These are phyloP conservation scores for Ornithoptera priamus DNA, from an alignment of 2,888 invertebrate genomes.

Conservation along the genomic window DNA sequence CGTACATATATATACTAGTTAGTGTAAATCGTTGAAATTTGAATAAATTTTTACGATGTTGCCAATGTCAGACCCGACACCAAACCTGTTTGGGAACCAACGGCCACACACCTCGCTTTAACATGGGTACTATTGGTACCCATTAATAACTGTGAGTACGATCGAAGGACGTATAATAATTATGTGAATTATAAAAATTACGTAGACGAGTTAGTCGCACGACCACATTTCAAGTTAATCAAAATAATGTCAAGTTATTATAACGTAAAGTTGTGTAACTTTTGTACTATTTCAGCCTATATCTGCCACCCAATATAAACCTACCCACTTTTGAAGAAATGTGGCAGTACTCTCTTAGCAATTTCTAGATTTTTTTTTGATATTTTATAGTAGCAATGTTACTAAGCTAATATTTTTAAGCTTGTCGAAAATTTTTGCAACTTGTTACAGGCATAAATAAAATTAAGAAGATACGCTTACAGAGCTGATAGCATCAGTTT, in stretches of 20 bases:
- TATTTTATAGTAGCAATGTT: no score
- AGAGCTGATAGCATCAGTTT: constrained; percentile 20
- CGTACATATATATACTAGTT: constrained; percentile 43
- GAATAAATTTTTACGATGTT: constrained; percentile 59
- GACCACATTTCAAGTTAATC: not conserved
- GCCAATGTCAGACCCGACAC: constrained; percentile 41
- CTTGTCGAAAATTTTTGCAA: constrained; percentile 10
- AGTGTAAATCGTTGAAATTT: constrained; percentile 61
- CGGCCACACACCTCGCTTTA: constrained; percentile 47
- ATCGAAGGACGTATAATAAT: constrained; percentile 33
- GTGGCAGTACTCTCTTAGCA: no score
- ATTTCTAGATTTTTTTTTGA: no score
- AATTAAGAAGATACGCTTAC: constrained; percentile 19
- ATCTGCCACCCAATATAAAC: no score
- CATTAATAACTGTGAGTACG: constrained; percentile 25
- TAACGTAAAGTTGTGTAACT: no score
- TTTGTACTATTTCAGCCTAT: no score
- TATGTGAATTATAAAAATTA: constrained; percentile 26
- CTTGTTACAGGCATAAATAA: constrained; percentile 18
- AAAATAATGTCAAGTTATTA: no score
- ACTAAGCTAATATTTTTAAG: no score
- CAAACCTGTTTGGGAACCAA: constrained; percentile 58
- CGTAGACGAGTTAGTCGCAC: constrained; percentile 11
- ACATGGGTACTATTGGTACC: constrained; percentile 12
- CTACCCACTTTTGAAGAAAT: no score